A percentile compares a stretch with the other conserved stretches of the same genome.
Evolutionary conservation across 2,888 invertebrate species (phyloP).

Genomic region (Allolobophora icterica): DNA sequence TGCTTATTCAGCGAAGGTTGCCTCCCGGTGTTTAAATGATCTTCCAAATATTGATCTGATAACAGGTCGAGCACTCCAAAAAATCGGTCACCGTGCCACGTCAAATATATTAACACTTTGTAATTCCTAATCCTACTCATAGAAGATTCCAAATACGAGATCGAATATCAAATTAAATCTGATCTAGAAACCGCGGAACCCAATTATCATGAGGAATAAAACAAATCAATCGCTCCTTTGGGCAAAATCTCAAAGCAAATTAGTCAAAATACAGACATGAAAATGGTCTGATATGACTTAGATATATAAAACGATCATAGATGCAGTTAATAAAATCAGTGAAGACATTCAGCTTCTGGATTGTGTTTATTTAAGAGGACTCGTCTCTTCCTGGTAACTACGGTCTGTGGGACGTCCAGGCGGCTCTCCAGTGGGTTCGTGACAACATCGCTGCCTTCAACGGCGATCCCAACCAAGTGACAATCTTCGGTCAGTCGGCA

Average conservation of each 20-base stretch:
- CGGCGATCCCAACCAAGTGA: conserved; percentile 42
- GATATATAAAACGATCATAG: neutral
- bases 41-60: too few relatives aligned
- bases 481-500: conserved; percentile 45
- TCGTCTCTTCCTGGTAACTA: conserved; percentile 70
- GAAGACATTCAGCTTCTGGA: neutral
- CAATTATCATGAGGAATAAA: neutral
- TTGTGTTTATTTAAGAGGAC: conserved; percentile 33
- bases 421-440: conserved; percentile 70
- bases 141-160: too few relatives aligned
- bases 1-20: too few relatives aligned
- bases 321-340: neutral
- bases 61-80: too few relatives aligned
- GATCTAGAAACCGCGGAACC: neutral
- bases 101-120: neutral
- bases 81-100: too few relatives aligned
- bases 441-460: conserved; percentile 62
- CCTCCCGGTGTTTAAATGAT: too few relatives aligned
- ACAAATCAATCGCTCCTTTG: neutral
- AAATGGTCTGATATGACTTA: neutral
- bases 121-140: too few relatives aligned
- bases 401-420: conserved; percentile 68
- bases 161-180: too few relatives aligned
- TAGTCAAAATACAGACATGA: neutral
- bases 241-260: neutral